These are phyloP conservation scores for Anabacerthia variegaticeps DNA, from an alignment of 2,797 vertebrate genomes.

Conservation along the genomic window DNA sequence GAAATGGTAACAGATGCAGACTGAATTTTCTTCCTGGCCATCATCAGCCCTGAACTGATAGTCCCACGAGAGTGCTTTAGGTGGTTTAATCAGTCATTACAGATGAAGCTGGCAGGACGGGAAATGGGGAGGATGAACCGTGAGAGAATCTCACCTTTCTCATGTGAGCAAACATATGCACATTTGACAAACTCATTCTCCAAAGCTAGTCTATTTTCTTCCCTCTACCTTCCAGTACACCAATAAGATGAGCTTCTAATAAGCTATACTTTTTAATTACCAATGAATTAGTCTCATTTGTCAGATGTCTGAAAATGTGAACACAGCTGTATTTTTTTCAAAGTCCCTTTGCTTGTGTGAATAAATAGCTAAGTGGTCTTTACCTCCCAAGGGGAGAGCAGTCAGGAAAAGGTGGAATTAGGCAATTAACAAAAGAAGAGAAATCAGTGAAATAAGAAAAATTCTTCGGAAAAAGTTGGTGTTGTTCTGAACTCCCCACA, in stretches of 20 bases:
- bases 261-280: slow-evolving; percentile 47
- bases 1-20: neutral
- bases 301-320: slow-evolving; percentile 63
- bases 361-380: slow-evolving; percentile 63
- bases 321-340: neutral
- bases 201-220: neutral
- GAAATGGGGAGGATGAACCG: neutral
- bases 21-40: neutral
- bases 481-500: slow-evolving; percentile 31
- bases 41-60: neutral
- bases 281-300: slow-evolving; percentile 56
- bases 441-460: slow-evolving; percentile 49
- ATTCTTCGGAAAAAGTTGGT: slow-evolving; percentile 25
- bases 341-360: slow-evolving; percentile 40
- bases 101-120: neutral
- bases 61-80: neutral
- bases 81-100: neutral
- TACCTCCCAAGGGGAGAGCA: slow-evolving; percentile 42
- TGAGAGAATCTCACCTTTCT: slow-evolving; percentile 24
- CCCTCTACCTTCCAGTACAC: neutral
- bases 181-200: neutral
- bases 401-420: slow-evolving; percentile 51
- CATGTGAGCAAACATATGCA: neutral
- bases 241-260: slow-evolving; percentile 32
- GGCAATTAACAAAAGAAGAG: slow-evolving; percentile 64